Conservation (phyloP, 1,140 invertebrate species). For the Drosophila miranda region DNA sequence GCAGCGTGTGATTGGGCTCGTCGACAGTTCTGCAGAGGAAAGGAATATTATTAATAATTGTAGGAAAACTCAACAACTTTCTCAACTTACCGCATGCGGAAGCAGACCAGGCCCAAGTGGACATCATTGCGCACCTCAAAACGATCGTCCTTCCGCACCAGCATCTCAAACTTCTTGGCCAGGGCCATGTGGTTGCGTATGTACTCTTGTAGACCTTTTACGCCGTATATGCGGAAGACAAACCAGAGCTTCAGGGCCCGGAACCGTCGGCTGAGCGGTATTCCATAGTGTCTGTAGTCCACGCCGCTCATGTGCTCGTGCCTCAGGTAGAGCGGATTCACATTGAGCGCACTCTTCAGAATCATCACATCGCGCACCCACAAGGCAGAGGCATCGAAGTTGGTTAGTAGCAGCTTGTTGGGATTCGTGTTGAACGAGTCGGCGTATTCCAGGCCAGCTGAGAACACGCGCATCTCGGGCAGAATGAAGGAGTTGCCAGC, state of each 20-base stretch:
- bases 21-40: constrained; percentile 48
- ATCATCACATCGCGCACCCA: constrained; percentile 93
- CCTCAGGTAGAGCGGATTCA: constrained; percentile 95
- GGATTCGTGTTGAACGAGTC: constrained; percentile 96
- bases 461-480: constrained; percentile 89
- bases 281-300: constrained; percentile 95
- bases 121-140: constrained; percentile 95
- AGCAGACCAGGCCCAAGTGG: constrained; percentile 88
- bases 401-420: constrained; percentile 95
- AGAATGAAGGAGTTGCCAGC: constrained; percentile 93
- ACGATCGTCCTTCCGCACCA: constrained; percentile 88
- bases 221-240: constrained; percentile 91
- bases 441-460: constrained; percentile 91
- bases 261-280: constrained; percentile 93
- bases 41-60: background rate
- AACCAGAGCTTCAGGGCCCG: constrained; percentile 95
- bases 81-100: constrained; percentile 84
- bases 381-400: constrained; percentile 95
- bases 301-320: constrained; percentile 88
- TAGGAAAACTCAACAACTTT: too few species aligned
- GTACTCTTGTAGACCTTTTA: constrained; percentile 91
- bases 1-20: constrained; percentile 82
- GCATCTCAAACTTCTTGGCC: constrained; percentile 92
- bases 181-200: constrained; percentile 94
- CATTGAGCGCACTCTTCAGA: constrained; percentile 92